These are phyloP conservation scores for Cylindroiulus punctatus DNA, from an alignment of 2,888 invertebrate genomes.

Conservation along the genomic window DNA sequence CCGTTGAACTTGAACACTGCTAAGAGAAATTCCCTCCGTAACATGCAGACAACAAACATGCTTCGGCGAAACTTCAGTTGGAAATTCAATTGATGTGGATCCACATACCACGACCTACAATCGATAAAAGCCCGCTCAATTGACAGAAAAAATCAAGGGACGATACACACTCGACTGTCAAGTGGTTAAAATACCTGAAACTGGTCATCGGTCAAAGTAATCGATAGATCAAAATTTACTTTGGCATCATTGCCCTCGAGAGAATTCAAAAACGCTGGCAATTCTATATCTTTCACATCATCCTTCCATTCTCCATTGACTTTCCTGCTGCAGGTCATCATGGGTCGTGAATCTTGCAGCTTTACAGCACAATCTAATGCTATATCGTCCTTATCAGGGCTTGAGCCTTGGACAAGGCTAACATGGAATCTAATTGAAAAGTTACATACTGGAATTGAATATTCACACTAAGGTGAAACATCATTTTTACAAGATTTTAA, in stretches of 20 bases:
- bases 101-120: slow-evolving; percentile 56
- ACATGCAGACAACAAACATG: slow-evolving; percentile 56
- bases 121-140: background rate
- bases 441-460: no score
- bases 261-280: slow-evolving; percentile 47
- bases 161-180: background rate
- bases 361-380: slow-evolving; percentile 51
- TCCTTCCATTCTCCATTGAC: slow-evolving; percentile 57
- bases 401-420: slow-evolving; percentile 56
- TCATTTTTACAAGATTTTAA: no score
- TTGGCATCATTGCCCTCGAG: slow-evolving; percentile 54
- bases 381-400: slow-evolving; percentile 57
- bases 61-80: slow-evolving; percentile 54
- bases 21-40: slow-evolving; percentile 55
- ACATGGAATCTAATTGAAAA: slow-evolving; percentile 54
- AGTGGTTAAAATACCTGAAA: slow-evolving; percentile 47
- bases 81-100: slow-evolving; percentile 54
- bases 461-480: no score
- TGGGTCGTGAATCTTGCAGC: background rate
- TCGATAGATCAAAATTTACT: slow-evolving; percentile 55
- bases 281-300: slow-evolving; percentile 55
- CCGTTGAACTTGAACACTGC: slow-evolving; percentile 56
- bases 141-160: background rate
- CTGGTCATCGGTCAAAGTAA: slow-evolving; percentile 56
- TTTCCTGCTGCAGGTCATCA: slow-evolving; percentile 54